Percentiles rank a stretch among this genome's conserved stretches.
phyloP scores from a whole-genome alignment of 92 coral and sea anemone genomes.

The Parazoanthus swiftii region DNA sequence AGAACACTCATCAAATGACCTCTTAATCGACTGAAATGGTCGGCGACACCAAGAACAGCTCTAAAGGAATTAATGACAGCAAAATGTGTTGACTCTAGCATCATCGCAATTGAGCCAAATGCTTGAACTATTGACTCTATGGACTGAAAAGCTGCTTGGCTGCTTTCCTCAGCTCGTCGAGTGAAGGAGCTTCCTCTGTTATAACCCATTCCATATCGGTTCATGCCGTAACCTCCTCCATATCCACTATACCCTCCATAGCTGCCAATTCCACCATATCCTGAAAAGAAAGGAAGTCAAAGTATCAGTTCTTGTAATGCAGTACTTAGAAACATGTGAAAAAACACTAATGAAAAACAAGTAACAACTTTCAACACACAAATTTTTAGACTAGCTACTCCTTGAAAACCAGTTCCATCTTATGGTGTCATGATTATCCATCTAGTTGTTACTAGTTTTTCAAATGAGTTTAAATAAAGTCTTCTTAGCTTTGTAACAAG shows the following conservation, averaged over 20 bases:
- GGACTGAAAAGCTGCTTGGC: constrained; percentile 90
- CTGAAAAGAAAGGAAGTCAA: constrained; percentile 8
- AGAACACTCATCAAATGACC: constrained; percentile 70
- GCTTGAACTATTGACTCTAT: constrained; percentile 94
- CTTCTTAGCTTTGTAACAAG: too few relatives aligned
- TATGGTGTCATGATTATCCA: too few relatives aligned
- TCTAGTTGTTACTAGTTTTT: too few relatives aligned
- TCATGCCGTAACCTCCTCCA: constrained; percentile 54
- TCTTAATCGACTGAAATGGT: constrained; percentile 86
- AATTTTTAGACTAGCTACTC: too few relatives aligned
- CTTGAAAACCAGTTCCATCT: too few relatives aligned
- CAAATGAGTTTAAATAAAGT: too few relatives aligned
- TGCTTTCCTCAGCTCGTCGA: constrained; percentile 83
- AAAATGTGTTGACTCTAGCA: constrained; percentile 95
- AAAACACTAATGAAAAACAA: too few relatives aligned
- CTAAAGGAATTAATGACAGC: constrained; percentile 86
- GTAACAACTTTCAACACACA: too few relatives aligned
- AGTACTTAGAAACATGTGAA: too few relatives aligned
- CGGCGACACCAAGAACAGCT: constrained; percentile 94
- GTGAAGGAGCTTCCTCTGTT: constrained; percentile 72
- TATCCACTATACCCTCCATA: constrained; percentile 67
- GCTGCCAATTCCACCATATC: constrained; percentile 61
- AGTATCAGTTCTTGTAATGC: not conserved
- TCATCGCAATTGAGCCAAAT: constrained; percentile 96
- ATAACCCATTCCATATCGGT: constrained; percentile 53